Conservation (phyloP, 2,888 invertebrate species). For the Meteorus colon region DNA sequence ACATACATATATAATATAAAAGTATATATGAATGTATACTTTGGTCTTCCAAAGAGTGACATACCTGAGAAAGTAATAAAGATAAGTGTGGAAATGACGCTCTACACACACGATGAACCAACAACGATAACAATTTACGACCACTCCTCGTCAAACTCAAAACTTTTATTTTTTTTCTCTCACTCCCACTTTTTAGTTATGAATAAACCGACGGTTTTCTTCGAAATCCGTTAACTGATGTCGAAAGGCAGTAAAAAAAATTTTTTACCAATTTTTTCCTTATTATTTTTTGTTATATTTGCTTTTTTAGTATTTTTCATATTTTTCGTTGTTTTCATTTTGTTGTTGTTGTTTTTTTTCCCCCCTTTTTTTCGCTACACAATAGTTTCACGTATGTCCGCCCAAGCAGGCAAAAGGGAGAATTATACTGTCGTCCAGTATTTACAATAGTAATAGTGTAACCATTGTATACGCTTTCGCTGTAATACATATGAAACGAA, state of each 20-base stretch:
- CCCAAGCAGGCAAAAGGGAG: slow-evolving; percentile 11
- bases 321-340: not conserved
- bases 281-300: not conserved
- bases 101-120: slow-evolving; percentile 53
- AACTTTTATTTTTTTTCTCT: slow-evolving; percentile 37
- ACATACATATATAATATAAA: not conserved
- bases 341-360: not conserved
- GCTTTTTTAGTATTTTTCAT: not conserved
- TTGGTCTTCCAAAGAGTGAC: slow-evolving; percentile 43
- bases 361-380: not conserved
- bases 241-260: slow-evolving; percentile 7
- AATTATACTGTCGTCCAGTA: slow-evolving; percentile 50
- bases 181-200: slow-evolving; percentile 31
- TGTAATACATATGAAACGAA: slow-evolving; percentile 55
- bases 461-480: slow-evolving; percentile 46
- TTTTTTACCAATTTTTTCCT: slow-evolving; percentile 4
- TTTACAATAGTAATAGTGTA: slow-evolving; percentile 61
- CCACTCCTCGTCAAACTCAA: slow-evolving; percentile 45
- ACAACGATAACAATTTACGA: slow-evolving; percentile 65
- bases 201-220: slow-evolving; percentile 21
- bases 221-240: slow-evolving; percentile 22
- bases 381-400: slow-evolving; percentile 13
- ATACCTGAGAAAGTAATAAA: slow-evolving; percentile 45
- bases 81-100: slow-evolving; percentile 43
- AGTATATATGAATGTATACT: slow-evolving; percentile 1